A percentile compares a stretch with the other conserved stretches of the same genome.
phyloP scores from a whole-genome alignment of 1,140 invertebrate genomes.

The Bombus consobrinus region DNA sequence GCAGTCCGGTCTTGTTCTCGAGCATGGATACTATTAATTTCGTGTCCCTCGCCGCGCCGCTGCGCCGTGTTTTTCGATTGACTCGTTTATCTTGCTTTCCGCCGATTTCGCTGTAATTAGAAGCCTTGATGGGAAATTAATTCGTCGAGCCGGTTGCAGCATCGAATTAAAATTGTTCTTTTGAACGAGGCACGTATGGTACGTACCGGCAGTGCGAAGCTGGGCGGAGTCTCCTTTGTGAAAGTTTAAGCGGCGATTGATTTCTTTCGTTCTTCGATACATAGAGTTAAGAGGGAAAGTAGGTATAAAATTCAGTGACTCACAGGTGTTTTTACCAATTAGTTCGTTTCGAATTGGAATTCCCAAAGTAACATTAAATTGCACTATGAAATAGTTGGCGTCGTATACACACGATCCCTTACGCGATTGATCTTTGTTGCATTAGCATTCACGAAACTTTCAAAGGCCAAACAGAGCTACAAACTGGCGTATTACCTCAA shows the following conservation, averaged over 20 bases:
- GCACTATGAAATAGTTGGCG: too few relatives aligned
- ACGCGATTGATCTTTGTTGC: too few relatives aligned
- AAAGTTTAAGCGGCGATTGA: background rate
- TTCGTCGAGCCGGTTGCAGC: constrained; percentile 2
- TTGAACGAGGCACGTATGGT: background rate
- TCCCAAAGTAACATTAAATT: too few relatives aligned
- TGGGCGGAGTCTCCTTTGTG: background rate
- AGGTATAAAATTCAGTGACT: background rate
- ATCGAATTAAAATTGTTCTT: background rate
- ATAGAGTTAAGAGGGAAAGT: background rate
- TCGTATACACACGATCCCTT: too few relatives aligned
- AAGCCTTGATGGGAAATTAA: constrained; percentile 35
- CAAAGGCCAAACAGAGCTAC: too few relatives aligned
- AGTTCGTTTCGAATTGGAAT: too few relatives aligned
- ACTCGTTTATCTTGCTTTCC: constrained; percentile 53
- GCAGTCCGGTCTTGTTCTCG: constrained; percentile 54
- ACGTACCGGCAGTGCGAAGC: background rate
- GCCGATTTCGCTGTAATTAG: constrained; percentile 44
- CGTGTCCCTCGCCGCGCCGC: constrained; percentile 60
- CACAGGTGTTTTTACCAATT: background rate
- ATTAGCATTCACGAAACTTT: too few relatives aligned
- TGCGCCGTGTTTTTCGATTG: constrained; percentile 49
- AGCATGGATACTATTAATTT: constrained; percentile 81
- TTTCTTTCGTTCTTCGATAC: background rate
- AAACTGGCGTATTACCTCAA: too few relatives aligned